Base-by-base conservation (phyloP, 2,113 vertebrate genomes). In the Okapia johnstoni region DNA sequence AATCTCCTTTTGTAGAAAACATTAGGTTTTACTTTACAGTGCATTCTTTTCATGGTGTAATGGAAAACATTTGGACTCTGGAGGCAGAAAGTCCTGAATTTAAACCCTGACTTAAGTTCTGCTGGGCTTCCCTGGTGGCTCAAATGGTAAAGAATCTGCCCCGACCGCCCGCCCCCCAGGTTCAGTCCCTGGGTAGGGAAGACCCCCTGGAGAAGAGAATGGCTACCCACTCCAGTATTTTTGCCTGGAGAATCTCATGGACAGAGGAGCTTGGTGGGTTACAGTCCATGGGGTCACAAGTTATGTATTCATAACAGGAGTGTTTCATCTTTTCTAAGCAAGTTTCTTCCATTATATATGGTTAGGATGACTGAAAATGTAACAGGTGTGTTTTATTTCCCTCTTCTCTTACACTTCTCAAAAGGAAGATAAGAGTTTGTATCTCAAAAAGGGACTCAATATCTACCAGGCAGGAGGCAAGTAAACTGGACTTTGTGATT, bases 291-390 rank as follows among this genome's bases (percentile, higher is more conserved):
- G 12, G 36, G 36, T 76, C 36, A 25, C 70, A 76, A 36, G 19
- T 70, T 40, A 40, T 43, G 25, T 36, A 83, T 76, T 63, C 43
- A 43, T 16, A 81, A 14, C 21, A 11, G 21, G 89, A 55, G 6
- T 28, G 13, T 89, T 79, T 92, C 19, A 76, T 66, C 36, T 96
- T 92, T 90, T 85, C 52, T 33, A 84, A 80, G 23, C 28, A 77
- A 84, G 5, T 12, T 52, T 93, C 10, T 89, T 79, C 12, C 33
- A 26, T 7, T 48, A 5, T 54, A 25, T 2, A 9, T 36, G 60
- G 50, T 21, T 70, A 85, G 52, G 5, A 92, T 70, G n/a, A 46
- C 26, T 66, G 76, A 94, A 30, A 57, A 60, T 55, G 36, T 43
- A 61, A 61, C 2, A 8, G 36, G 1, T 15, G 1, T 85, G 30